These are phyloP conservation scores for Erythrocercus mccallii DNA, from an alignment of 2,113 vertebrate species.

Conservation along the genomic window DNA sequence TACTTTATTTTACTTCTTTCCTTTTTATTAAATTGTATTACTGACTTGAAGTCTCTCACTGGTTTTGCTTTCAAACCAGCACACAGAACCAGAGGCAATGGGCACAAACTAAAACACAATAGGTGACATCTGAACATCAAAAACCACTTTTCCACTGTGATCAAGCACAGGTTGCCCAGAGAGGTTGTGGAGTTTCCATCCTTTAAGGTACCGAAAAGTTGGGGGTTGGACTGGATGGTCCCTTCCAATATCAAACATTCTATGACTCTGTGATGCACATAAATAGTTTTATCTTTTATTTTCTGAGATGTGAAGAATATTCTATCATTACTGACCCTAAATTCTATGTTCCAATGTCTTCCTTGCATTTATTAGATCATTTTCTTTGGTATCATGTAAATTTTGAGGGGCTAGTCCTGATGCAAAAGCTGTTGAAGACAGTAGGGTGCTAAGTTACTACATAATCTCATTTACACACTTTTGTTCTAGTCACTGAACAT, in stretches of 20 bases:
- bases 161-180: neutral
- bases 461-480: neutral
- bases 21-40: too few species aligned
- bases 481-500: neutral
- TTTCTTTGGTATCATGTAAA: neutral
- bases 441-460: neutral
- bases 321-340: neutral
- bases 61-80: too few species aligned
- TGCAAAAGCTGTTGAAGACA: neutral
- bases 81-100: neutral
- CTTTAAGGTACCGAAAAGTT: neutral
- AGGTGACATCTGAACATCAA: neutral
- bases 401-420: neutral
- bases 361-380: neutral
- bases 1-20: too few species aligned
- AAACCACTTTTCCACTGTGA: neutral
- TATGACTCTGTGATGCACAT: neutral
- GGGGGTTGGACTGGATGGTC: accelerated
- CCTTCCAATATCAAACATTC: neutral
- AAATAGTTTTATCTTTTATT: neutral
- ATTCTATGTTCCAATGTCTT: neutral
- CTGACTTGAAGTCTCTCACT: too few species aligned
- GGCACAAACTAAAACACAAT: neutral
- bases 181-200: neutral
- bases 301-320: neutral